Evolutionary conservation across 2,797 vertebrate genomes (phyloP).

Genomic region (Gymnothorax javanicus): DNA sequence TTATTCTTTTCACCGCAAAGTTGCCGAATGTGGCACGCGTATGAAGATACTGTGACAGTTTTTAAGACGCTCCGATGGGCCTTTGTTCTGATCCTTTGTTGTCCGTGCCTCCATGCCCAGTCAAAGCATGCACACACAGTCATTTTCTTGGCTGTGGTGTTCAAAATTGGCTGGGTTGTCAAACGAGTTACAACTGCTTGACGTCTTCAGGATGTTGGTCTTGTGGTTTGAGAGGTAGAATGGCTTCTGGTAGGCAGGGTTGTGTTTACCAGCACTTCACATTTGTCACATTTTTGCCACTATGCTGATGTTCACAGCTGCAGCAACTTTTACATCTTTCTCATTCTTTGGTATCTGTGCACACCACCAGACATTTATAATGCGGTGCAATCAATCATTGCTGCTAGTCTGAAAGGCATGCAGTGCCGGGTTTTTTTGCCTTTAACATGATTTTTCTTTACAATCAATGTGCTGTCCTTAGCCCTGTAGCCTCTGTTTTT

Average conservation of each 20-base stretch:
- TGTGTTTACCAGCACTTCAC: no score
- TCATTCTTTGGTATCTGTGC: no score
- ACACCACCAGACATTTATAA: neutral
- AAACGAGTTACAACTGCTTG: neutral
- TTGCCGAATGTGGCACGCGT: neutral
- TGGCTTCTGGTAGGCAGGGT: neutral
- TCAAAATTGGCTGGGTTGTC: neutral
- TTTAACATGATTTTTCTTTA: no score
- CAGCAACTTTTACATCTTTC: neutral
- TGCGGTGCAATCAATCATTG: neutral
- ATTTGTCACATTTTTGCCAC: neutral
- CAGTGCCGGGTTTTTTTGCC: no score
- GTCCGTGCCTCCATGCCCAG: neutral
- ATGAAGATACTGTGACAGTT: neutral
- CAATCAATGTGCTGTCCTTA: no score
- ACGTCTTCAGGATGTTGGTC: neutral
- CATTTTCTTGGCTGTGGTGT: neutral
- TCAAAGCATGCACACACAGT: neutral
- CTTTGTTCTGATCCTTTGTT: neutral
- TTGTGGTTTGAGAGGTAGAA: neutral
- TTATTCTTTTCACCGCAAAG: neutral
- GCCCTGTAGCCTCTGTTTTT: no score
- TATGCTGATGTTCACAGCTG: neutral
- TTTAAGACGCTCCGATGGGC: neutral
- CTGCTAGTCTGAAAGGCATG: no score